Conservation (phyloP, 2,797 vertebrate species). For the Poeciliopsis turneri region DNA sequence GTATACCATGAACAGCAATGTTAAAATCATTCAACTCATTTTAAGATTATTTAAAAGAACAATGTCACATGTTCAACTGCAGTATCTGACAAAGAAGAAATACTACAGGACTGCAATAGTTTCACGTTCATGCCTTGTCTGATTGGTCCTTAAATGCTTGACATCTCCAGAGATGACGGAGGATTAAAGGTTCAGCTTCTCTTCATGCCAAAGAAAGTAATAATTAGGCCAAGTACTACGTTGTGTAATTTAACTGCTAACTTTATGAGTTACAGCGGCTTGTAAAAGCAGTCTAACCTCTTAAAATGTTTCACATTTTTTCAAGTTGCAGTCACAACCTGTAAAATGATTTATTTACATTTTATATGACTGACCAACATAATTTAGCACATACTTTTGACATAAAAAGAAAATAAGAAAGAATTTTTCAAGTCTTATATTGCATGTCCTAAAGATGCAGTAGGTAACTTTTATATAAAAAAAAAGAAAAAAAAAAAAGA, state of each 20-base stretch:
- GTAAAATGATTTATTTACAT: not conserved
- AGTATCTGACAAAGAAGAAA: constrained; percentile 58
- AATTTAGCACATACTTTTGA: not conserved
- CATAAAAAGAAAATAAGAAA: not conserved
- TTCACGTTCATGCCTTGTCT: constrained; percentile 29
- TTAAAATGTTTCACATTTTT: not conserved
- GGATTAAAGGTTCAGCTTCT: constrained; percentile 50
- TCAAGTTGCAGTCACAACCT: not conserved
- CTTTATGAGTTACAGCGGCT: not conserved
- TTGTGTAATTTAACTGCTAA: constrained; percentile 36
- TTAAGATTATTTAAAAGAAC: constrained; percentile 55
- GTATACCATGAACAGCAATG: constrained; percentile 45
- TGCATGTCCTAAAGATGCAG: not conserved
- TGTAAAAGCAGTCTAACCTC: not conserved
- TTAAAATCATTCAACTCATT: constrained; percentile 57
- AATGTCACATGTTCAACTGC: constrained; percentile 58
- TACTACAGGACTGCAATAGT: constrained; percentile 48
- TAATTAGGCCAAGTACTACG: constrained; percentile 42
- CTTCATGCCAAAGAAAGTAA: constrained; percentile 68
- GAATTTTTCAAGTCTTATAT: not conserved
- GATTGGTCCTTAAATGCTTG: constrained; percentile 40
- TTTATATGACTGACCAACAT: not conserved
- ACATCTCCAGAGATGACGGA: constrained; percentile 30
- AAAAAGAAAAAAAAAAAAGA: no score
- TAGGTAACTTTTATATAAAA: no score